phyloP scores from a whole-genome alignment of 1,140 invertebrate genomes.

The Caenorhabditis tropicalis region DNA sequence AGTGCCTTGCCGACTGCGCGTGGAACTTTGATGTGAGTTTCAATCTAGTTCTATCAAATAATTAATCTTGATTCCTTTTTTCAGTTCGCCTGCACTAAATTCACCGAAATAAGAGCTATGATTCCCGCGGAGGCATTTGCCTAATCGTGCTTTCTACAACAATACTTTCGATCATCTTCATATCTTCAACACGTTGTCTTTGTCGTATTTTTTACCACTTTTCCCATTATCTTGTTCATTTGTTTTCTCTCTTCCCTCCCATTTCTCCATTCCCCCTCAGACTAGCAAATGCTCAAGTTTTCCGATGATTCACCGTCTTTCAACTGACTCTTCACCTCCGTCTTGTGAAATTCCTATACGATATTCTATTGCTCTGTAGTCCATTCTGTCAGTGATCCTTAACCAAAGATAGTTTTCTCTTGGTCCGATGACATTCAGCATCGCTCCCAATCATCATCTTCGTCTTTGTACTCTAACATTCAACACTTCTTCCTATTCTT shows the following conservation, averaged over 20 bases:
- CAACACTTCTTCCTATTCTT: not conserved
- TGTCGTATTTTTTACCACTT: not conserved
- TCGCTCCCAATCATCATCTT: not conserved
- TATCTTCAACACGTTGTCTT: not conserved
- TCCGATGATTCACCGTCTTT: not conserved
- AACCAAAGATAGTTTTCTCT: not conserved
- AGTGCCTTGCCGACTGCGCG: not conserved
- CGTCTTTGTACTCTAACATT: not conserved
- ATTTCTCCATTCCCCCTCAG: not conserved
- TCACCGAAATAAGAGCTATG: not conserved
- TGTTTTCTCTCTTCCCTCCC: not conserved
- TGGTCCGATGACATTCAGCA: not conserved
- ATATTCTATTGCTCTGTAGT: not conserved
- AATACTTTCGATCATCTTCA: not conserved
- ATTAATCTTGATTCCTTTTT: not conserved
- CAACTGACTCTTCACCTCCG: not conserved
- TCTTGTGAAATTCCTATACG: not conserved
- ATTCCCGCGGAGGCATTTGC: constrained; percentile 16
- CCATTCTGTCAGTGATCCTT: not conserved
- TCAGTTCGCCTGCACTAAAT: constrained; percentile 1
- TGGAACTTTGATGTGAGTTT: constrained; percentile 43
- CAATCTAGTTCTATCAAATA: not conserved
- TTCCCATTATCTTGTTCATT: not conserved
- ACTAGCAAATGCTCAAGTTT: not conserved
- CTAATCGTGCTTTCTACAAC: not conserved